A percentile compares a stretch with the other conserved stretches of the same genome.
phyloP scores from a whole-genome alignment of 2,797 vertebrate genomes.

The Premnoplex brunnescens region DNA sequence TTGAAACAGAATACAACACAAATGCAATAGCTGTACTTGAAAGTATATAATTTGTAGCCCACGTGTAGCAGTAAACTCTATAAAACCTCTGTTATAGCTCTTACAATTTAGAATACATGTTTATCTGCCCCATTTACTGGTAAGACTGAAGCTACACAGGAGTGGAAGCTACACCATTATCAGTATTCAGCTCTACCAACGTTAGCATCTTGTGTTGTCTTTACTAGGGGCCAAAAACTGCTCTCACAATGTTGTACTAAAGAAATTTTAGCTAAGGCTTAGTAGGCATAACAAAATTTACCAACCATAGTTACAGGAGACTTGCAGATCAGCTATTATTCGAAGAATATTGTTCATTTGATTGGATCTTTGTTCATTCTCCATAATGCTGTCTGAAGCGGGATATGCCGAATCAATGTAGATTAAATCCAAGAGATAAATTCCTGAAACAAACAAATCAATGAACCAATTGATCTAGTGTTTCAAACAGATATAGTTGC shows the following conservation, averaged over 20 bases:
- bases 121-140: background rate
- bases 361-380: slow-evolving; percentile 94
- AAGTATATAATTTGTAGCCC: background rate
- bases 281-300: background rate
- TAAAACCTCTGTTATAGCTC: background rate
- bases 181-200: background rate
- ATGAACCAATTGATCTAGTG: background rate
- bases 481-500: background rate
- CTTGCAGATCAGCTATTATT: slow-evolving; percentile 93
- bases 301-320: slow-evolving; percentile 93
- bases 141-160: background rate
- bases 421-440: slow-evolving; percentile 96
- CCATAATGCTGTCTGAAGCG: slow-evolving; percentile 95
- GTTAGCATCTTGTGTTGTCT: background rate
- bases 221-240: background rate
- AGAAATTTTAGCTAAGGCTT: background rate
- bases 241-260: background rate
- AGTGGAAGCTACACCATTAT: background rate
- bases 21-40: background rate
- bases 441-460: slow-evolving; percentile 80
- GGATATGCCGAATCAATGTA: slow-evolving; percentile 99
- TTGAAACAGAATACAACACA: background rate
- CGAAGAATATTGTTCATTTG: slow-evolving; percentile 98
- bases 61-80: background rate
- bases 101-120: background rate